Conservation (phyloP, 2,888 invertebrate genomes). For the Nebria salina region DNA sequence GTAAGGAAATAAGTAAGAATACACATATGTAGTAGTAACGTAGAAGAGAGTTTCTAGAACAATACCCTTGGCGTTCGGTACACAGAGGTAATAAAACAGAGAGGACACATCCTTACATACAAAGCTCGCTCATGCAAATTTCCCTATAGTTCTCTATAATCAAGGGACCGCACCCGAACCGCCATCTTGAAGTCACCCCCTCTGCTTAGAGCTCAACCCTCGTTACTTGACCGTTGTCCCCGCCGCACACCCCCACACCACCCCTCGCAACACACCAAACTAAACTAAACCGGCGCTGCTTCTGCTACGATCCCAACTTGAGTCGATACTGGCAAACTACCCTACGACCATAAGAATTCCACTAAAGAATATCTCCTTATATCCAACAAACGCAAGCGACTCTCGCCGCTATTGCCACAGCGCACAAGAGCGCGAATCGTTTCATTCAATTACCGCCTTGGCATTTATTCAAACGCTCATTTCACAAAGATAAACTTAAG, state of each 20-base stretch:
- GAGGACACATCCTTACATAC: neutral
- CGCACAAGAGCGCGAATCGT: neutral
- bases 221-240: conserved; percentile 15
- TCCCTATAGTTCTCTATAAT: conserved; percentile 22
- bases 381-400: neutral
- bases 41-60: neutral
- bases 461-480: neutral
- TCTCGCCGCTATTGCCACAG: neutral
- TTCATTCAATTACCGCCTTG: neutral
- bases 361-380: conserved; percentile 56
- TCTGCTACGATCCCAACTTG: conserved; percentile 56
- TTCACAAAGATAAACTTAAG: neutral
- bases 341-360: conserved; percentile 59
- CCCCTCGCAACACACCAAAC: neutral
- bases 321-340: conserved; percentile 59
- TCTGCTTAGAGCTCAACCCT: conserved; percentile 8
- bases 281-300: conserved; percentile 51
- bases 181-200: conserved; percentile 22
- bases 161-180: conserved; percentile 23
- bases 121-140: conserved; percentile 11
- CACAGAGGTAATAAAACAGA: neutral
- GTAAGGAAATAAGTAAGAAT: neutral
- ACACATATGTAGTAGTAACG: neutral
- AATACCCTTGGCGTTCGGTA: neutral
- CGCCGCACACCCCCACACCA: neutral